These are phyloP conservation scores for Argya squamiceps DNA, from an alignment of 2,797 vertebrate species.

Conservation along the genomic window DNA sequence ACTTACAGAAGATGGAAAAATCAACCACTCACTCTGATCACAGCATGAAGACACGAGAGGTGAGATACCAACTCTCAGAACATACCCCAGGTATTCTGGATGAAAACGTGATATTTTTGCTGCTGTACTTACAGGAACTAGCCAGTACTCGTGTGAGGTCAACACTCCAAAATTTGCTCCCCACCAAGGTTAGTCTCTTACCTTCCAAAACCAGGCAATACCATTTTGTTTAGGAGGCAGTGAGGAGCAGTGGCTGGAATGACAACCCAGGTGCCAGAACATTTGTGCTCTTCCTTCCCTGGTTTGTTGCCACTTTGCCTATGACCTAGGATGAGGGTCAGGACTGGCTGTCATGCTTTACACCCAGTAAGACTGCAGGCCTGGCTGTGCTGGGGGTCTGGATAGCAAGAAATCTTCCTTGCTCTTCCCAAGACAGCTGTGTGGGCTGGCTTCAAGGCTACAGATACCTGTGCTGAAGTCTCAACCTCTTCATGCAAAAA, in stretches of 20 bases:
- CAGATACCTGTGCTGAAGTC: neutral
- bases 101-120: neutral
- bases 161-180: neutral
- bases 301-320: neutral
- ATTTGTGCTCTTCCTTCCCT: neutral
- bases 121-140: neutral
- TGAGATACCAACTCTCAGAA: neutral
- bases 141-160: rapidly evolving
- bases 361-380: rapidly evolving
- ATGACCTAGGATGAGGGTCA: neutral
- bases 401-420: neutral
- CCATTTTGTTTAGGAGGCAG: neutral
- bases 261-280: neutral
- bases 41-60: neutral
- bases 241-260: neutral
- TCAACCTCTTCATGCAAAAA: neutral
- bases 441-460: neutral
- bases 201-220: neutral
- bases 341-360: rapidly evolving
- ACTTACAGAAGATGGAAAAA: neutral
- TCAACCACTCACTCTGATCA: neutral
- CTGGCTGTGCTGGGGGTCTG: neutral
- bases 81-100: neutral
- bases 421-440: rapidly evolving
- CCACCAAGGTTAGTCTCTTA: rapidly evolving